Evolutionary conservation across 2,888 invertebrate genomes (phyloP), one percentile per base, ranked within the genome.

Genomic region (Cremastinae sp.): DNA sequence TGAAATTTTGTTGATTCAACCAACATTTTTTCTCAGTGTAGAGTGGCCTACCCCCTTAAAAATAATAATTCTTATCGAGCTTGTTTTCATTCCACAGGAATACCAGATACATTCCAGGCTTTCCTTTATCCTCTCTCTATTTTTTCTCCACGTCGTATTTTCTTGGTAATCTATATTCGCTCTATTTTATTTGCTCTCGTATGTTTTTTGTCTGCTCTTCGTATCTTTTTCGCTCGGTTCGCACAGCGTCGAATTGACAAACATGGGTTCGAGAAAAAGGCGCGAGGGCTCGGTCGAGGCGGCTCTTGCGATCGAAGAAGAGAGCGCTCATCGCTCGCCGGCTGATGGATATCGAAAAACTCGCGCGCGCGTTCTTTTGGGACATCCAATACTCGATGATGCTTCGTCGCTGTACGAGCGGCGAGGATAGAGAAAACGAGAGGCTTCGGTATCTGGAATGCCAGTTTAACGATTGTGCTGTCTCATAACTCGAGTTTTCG

Each of bases 381-480:
- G 28, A 28, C 28, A 28, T 28, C 28, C 28, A 28, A 28, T 28
- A 28, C 28, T 59, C 20, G 22, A 51, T 36, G 49, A 20, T 51
- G 64, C 41, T 38, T 64, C 38, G 41, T 22, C 12, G 64, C 12
- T 43, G 22, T 14, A n/a, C 28, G 41, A 45, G 54, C 22, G 5
- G 9, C 22, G 41, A 65, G 41, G 28, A 16, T 8, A 65, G 43
- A 16, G 2, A 54, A 18, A 28, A 28, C 36, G 62, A 49, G 62
- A 54, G 14, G 53, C 16, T 53, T 18, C 3, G n/a, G 34, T 54
- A 59, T 59, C 34, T 78, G 80, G 78, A 78, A 78, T 78, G 76
- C 58, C 59, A 72, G 75, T 77, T 74, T 78, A 68, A 75, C 75
- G 78, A 70, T 74, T 56, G 56, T 70, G 38, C 53, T 61, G 54